Percentiles rank a stretch among this genome's conserved stretches.
Evolutionary conservation across 2,888 invertebrate genomes (phyloP).

Genomic region (Mythimna impura): DNA sequence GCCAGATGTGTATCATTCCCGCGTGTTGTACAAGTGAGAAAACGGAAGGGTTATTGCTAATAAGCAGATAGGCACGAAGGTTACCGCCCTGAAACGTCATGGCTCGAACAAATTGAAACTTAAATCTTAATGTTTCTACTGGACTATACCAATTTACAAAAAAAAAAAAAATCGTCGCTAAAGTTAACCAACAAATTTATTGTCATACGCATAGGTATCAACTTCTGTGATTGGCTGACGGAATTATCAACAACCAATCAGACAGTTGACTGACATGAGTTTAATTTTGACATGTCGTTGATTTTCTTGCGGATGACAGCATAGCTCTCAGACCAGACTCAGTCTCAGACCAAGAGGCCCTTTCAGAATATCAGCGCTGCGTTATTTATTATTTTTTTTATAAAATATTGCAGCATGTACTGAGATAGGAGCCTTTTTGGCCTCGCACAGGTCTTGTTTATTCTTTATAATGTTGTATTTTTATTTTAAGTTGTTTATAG

Average conservation of each 20-base stretch:
- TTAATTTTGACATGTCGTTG: neutral
- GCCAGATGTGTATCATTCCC: neutral
- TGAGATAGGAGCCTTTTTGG: no score
- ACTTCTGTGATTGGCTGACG: neutral
- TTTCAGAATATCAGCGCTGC: no score
- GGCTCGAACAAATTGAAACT: no score
- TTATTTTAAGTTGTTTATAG: no score
- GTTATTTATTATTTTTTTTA: no score
- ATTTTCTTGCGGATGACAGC: neutral
- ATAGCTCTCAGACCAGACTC: neutral
- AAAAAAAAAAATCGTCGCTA: no score
- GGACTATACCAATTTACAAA: neutral
- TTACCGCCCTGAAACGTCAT: constrained; percentile 20
- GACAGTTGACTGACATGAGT: neutral
- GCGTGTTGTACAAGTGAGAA: neutral
- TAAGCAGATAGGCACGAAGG: neutral
- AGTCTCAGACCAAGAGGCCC: no score
- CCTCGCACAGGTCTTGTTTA: no score
- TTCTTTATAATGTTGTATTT: no score
- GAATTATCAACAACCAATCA: neutral
- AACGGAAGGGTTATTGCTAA: constrained; percentile 3
- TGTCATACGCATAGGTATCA: neutral
- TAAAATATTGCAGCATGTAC: no score
- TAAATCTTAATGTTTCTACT: neutral
- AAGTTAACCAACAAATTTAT: neutral